These are phyloP conservation scores for Synanthedon formicaeformis DNA, from an alignment of 2,888 invertebrate genomes.

Conservation along the genomic window DNA sequence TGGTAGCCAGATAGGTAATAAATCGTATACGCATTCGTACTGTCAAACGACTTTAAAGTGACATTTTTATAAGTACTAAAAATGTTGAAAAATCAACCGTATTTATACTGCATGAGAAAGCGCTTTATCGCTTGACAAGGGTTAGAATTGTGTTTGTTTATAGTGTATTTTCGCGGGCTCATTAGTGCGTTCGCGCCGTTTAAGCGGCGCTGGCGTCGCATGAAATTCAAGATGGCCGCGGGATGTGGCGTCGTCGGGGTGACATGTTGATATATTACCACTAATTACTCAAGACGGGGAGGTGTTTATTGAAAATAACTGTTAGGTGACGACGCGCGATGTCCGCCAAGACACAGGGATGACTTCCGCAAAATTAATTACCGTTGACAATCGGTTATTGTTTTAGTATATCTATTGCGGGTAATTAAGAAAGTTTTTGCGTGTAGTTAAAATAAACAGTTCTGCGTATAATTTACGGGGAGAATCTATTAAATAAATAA, in stretches of 20 bases:
- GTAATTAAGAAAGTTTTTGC: too few species aligned
- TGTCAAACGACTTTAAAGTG: constrained; percentile 7
- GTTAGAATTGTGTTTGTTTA: constrained; percentile 11
- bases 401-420: background rate
- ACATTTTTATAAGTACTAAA: constrained; percentile 3
- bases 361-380: constrained; percentile 10
- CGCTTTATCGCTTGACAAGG: constrained; percentile 3
- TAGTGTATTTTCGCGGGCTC: constrained; percentile 43
- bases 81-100: constrained; percentile 10
- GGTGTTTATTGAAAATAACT: constrained; percentile 65
- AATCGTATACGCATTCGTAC: constrained; percentile 22
- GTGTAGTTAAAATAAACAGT: too few species aligned
- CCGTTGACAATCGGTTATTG: background rate
- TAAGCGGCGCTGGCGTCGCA: constrained; percentile 17
- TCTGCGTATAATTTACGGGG: too few species aligned
- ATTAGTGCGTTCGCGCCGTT: constrained; percentile 30
- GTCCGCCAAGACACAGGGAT: constrained; percentile 32
- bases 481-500: too few species aligned
- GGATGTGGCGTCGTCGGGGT: constrained; percentile 20
- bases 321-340: constrained; percentile 45
- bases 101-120: constrained; percentile 5
- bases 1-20: constrained; percentile 20
- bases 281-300: constrained; percentile 58
- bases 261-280: constrained; percentile 63
- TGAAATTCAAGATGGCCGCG: constrained; percentile 27